phyloP scores from a whole-genome alignment of 2,113 vertebrate species.

The Malurus elegans region DNA sequence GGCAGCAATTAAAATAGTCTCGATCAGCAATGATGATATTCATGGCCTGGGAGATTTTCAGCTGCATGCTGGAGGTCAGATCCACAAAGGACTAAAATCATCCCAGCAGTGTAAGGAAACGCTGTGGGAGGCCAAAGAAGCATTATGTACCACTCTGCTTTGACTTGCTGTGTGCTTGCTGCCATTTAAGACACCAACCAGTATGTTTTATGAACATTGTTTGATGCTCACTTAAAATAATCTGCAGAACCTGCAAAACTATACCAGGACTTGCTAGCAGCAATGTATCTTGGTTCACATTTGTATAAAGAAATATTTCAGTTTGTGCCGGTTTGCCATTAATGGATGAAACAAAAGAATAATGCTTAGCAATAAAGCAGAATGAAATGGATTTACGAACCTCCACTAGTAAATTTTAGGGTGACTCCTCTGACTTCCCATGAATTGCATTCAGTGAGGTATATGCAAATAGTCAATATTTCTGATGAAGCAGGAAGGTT shows the following conservation, averaged over 20 bases:
- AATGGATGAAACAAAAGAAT: not conserved
- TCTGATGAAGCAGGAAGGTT: not conserved
- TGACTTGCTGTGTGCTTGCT: not conserved
- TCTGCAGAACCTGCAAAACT: not conserved
- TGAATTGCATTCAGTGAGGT: not conserved
- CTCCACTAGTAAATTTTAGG: not conserved
- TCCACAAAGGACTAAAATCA: not conserved
- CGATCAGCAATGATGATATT: not conserved
- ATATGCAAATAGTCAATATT: not conserved
- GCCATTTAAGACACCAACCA: not conserved
- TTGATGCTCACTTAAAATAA: not conserved
- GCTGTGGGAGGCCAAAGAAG: not conserved
- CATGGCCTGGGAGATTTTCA: not conserved
- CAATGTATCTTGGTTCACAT: not conserved
- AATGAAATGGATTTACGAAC: not conserved
- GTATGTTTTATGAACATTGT: not conserved
- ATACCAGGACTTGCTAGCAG: not conserved
- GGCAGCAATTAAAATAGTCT: not conserved
- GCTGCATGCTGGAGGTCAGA: not conserved
- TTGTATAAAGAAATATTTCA: not conserved
- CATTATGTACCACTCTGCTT: not conserved
- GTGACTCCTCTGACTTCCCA: not conserved
- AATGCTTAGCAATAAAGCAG: not conserved
- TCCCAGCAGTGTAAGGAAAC: not conserved
- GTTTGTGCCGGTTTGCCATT: accelerated